Base-by-base conservation (phyloP, 1,140 invertebrate species). In the Papilio xuthus region DNA sequence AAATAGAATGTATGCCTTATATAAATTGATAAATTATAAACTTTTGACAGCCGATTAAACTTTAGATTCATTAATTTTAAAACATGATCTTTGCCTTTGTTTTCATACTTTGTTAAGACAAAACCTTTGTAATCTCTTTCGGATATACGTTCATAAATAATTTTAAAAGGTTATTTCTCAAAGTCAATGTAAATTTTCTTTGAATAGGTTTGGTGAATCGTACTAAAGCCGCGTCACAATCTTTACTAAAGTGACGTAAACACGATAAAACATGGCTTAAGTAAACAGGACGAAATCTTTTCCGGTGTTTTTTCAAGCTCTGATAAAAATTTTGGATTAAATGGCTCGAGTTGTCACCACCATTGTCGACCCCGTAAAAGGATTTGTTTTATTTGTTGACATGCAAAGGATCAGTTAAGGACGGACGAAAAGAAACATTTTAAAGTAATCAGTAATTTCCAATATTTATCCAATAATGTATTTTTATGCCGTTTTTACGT, bases 1-100 rank as follows among this genome's bases (percentile, higher is more conserved):
- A 20, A 53, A n/a, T 53, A n/a, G 18, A 50, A n/a, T 50, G 47
- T 50, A n/a, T 20, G n/a, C 6, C 50, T 53, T 53, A 20, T n/a
- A n/a, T 7, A 53, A 53, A 53, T n/a, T 53, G 18, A 53, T 53
- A 53, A 37, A 53, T 53, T 20, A 53, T n/a, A 53, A 53, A 53
- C 50, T 53, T 53, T 53, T 53, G n/a, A 53, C 50, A 53, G 50
- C 7, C n/a, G 18, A 53, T 53, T 53, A 53, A 53, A 53, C n/a
- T 20, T 53, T n/a, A n/a, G 7, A 53, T 7, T 47, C 18, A 47
- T 13, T 13, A 37, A 44, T 6, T n/a, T 50, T 50, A 53, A 53
- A 53, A 53, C n/a, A 9, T 20, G 18, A 18, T 7, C 18, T 53
- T 53, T 9, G 50, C 6, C 18, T 53, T 53, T 9, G 18, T 9